Percentiles rank a stretch among this genome's conserved stretches.
phyloP scores from a whole-genome alignment of 2,113 vertebrate genomes.

The Chaetura pelagica region DNA sequence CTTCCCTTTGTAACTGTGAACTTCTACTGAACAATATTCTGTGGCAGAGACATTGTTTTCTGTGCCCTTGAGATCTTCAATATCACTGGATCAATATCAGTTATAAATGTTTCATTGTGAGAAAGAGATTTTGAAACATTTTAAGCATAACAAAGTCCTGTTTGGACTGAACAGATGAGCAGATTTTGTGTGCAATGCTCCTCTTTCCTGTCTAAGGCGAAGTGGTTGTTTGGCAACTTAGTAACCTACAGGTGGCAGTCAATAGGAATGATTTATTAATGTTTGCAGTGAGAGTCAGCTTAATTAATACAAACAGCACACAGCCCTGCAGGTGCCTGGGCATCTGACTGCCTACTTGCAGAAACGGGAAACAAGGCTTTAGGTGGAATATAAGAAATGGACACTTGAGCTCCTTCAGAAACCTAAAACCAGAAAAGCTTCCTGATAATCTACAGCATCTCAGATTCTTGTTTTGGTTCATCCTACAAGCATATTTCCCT shows the following conservation, averaged over 20 bases:
- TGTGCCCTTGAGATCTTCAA: not conserved
- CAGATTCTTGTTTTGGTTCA: not conserved
- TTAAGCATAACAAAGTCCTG: not conserved
- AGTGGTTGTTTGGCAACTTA: slow-evolving; percentile 25
- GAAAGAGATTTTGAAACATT: not conserved
- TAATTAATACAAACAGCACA: slow-evolving; percentile 21
- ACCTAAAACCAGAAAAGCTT: not conserved
- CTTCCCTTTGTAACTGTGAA: not conserved
- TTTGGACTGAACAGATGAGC: not conserved
- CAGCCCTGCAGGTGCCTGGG: not conserved
- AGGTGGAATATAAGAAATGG: slow-evolving; percentile 31
- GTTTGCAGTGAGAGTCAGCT: not conserved
- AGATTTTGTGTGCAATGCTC: not conserved
- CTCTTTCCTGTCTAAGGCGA: not conserved
- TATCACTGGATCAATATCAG: not conserved
- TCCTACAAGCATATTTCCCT: not conserved
- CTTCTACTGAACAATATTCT: not conserved
- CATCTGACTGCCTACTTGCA: not conserved
- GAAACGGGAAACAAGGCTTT: not conserved
- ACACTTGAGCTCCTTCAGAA: not conserved
- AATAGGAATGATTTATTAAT: slow-evolving; percentile 53
- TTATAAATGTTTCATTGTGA: not conserved
- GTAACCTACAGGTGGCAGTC: not conserved
- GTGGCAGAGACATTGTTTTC: not conserved
- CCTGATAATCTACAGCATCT: not conserved